Conservation (phyloP, 1,140 invertebrate genomes). For the Sinella curviseta region DNA sequence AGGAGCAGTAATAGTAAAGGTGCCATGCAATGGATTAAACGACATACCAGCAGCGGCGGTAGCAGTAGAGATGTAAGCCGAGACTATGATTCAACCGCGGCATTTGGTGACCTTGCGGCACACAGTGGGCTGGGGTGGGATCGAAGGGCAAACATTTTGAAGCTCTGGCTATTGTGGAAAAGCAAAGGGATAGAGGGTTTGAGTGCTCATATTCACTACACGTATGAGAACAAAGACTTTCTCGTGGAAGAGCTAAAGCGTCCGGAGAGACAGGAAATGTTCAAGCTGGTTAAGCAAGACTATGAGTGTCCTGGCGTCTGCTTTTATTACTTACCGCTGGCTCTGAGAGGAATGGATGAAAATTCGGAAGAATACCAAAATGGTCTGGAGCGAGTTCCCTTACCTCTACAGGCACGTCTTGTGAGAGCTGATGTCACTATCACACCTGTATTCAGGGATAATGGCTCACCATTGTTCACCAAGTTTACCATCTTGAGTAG, state of each 20-base stretch:
- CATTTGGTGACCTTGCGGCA: neutral
- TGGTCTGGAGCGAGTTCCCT: neutral
- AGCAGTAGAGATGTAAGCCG: too few relatives aligned
- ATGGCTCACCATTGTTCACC: neutral
- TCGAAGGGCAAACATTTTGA: constrained; percentile 30
- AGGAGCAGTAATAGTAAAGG: too few relatives aligned
- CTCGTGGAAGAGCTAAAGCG: constrained; percentile 25
- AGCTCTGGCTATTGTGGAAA: constrained; percentile 41
- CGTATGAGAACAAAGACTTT: constrained; percentile 13
- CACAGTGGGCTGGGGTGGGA: neutral
- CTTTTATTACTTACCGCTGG: constrained; percentile 25
- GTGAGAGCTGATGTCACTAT: neutral
- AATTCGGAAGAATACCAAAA: neutral
- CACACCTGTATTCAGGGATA: neutral
- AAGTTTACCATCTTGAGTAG: neutral
- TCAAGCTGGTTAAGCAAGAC: neutral
- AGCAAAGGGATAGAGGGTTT: constrained; percentile 31
- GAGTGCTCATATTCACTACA: constrained; percentile 30
- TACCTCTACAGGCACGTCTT: neutral
- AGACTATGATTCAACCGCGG: neutral
- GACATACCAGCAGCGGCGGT: neutral
- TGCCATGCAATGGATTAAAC: too few relatives aligned
- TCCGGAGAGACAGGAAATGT: constrained; percentile 6
- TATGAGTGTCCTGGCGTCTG: constrained; percentile 26
- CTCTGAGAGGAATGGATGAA: neutral